A percentile compares a stretch with the other conserved stretches of the same genome.
Evolutionary conservation across 2,888 invertebrate genomes (phyloP).

Genomic region (Lysandra coridon): DNA sequence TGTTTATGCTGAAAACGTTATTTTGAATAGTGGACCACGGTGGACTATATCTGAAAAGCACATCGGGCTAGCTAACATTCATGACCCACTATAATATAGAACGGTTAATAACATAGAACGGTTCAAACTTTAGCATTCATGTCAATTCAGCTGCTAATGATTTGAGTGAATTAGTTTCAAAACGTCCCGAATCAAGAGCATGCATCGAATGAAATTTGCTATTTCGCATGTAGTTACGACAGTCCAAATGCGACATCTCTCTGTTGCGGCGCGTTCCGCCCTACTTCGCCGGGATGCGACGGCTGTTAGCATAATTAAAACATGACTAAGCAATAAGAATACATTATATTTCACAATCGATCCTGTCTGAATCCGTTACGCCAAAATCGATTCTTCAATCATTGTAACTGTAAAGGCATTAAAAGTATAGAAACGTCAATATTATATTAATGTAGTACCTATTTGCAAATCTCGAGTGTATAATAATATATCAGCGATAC

Average conservation of each 20-base stretch:
- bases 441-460: no score
- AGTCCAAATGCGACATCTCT: conserved; percentile 57
- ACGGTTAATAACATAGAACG: no score
- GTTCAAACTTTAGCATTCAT: not conserved
- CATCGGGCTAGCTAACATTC: not conserved
- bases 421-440: no score
- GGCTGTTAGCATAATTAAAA: conserved; percentile 79
- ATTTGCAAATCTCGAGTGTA: no score
- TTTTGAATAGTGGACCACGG: not conserved
- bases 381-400: not conserved
- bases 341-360: conserved; percentile 45
- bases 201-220: conserved; percentile 31
- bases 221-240: conserved; percentile 38
- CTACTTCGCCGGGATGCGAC: conserved; percentile 66
- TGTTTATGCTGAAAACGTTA: not conserved
- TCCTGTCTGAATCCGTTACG: not conserved
- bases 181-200: not conserved
- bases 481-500: no score
- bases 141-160: not conserved
- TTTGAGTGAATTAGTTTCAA: conserved; percentile 3
- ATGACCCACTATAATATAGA: not conserved
- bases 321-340: conserved; percentile 67
- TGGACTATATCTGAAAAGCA: not conserved
- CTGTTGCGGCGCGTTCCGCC: conserved; percentile 63
- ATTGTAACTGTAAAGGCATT: not conserved